phyloP scores from a whole-genome alignment of 2,797 vertebrate genomes.

The Novumbra hubbsi region DNA sequence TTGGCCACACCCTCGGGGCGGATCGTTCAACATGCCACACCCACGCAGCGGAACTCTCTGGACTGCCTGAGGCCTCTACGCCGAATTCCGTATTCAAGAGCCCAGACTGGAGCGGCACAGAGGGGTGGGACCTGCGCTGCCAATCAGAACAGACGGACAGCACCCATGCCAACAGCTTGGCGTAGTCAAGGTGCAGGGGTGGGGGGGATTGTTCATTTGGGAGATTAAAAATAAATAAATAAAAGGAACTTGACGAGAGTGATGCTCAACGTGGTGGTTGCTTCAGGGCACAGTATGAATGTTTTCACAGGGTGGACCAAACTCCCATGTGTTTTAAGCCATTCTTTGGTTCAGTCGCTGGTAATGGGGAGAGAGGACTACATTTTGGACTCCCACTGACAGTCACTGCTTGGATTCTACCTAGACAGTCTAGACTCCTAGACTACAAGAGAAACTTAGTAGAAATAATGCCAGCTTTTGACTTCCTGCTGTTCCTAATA shows the following conservation, averaged over 20 bases:
- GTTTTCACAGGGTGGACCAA: slow-evolving; percentile 30
- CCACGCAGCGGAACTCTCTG: slow-evolving; percentile 26
- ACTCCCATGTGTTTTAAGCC: slow-evolving; percentile 20
- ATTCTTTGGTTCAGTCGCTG: slow-evolving; percentile 42
- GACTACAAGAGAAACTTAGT: slow-evolving; percentile 50
- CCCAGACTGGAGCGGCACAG: slow-evolving; percentile 24
- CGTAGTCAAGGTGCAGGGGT: slow-evolving; percentile 43
- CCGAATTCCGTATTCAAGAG: slow-evolving; percentile 32
- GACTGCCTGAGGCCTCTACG: slow-evolving; percentile 15
- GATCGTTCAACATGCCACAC: slow-evolving; percentile 1
- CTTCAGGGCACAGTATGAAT: slow-evolving; percentile 41
- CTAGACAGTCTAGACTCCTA: slow-evolving; percentile 38
- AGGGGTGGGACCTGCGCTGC: slow-evolving; percentile 49
- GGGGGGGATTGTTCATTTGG: background rate
- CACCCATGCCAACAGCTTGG: slow-evolving; percentile 54
- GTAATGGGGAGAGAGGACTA: slow-evolving; percentile 40
- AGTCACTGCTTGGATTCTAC: slow-evolving; percentile 34
- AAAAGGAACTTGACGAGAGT: background rate
- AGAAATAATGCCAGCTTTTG: slow-evolving; percentile 57
- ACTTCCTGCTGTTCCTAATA: slow-evolving; percentile 42
- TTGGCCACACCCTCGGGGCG: slow-evolving; percentile 21
- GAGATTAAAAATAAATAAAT: too few relatives aligned
- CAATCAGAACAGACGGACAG: slow-evolving; percentile 43
- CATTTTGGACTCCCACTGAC: slow-evolving; percentile 25
- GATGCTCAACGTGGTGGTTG: slow-evolving; percentile 23